Evolutionary conservation across 2,113 vertebrate species (phyloP).

Genomic region (Sminthopsis crassicaudata): DNA sequence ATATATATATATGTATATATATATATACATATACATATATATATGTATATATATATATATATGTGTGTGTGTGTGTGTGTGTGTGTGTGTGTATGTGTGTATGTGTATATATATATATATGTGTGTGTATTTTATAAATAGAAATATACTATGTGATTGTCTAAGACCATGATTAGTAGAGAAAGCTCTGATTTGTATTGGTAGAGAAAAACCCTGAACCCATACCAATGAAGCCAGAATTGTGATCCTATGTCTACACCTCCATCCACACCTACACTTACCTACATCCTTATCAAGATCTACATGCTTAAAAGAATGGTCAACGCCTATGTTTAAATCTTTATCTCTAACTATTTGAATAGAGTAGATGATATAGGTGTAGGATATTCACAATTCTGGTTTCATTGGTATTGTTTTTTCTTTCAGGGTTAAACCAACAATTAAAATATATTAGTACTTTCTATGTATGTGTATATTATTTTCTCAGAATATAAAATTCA

Average conservation of each 20-base stretch:
- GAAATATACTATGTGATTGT: background rate
- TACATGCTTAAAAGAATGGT: conserved; percentile 19
- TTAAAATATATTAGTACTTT: background rate
- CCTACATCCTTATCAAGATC: background rate
- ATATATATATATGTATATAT: background rate
- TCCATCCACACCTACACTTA: background rate
- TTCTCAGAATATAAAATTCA: background rate
- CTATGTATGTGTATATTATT: background rate
- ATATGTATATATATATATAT: background rate
- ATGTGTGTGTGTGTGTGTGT: too few species aligned
- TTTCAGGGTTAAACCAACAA: background rate
- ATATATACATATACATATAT: background rate
- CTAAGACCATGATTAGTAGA: background rate
- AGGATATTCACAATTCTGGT: too few species aligned
- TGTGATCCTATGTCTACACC: background rate
- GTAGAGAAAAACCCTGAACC: background rate
- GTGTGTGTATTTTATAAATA: background rate
- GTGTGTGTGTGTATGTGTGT: too few species aligned
- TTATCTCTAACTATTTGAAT: background rate
- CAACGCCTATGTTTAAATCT: background rate
- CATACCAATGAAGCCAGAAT: background rate
- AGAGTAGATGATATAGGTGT: too few species aligned
- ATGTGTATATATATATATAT: background rate
- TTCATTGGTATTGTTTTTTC: too few species aligned
- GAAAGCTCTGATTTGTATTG: background rate